Conservation (phyloP, 2,797 vertebrate species). For the Allobates femoralis region DNA sequence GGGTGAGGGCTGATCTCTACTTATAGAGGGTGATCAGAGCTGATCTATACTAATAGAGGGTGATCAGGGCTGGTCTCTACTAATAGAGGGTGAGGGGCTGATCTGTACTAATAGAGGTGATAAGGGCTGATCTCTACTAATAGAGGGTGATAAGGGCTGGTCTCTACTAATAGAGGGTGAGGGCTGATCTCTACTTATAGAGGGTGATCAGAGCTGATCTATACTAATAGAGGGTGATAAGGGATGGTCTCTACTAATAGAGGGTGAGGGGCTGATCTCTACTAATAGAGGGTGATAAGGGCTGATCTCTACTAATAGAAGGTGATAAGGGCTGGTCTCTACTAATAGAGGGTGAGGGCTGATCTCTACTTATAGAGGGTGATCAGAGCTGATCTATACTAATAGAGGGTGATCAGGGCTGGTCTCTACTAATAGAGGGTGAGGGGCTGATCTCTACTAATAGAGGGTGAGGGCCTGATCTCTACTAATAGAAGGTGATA, state of each 20-base stretch:
- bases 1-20: not conserved
- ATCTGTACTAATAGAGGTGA: not conserved
- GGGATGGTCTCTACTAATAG: not conserved
- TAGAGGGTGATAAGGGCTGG: not conserved
- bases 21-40: no score
- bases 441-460: not conserved
- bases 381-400: not conserved
- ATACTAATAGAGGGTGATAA: not conserved
- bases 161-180: no score
- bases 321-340: not conserved
- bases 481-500: not conserved
- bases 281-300: not conserved
- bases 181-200: not conserved
- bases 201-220: not conserved
- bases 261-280: not conserved
- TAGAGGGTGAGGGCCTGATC: not conserved
- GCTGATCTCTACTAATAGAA: not conserved
- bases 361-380: not conserved
- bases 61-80: not conserved
- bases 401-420: not conserved
- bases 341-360: not conserved
- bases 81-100: not conserved
- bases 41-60: not conserved
- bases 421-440: not conserved
- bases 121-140: not conserved